Percentiles rank a stretch among this genome's conserved stretches.
Evolutionary conservation across 2,113 vertebrate genomes (phyloP).

Genomic region (Pterophyllum scalare): DNA sequence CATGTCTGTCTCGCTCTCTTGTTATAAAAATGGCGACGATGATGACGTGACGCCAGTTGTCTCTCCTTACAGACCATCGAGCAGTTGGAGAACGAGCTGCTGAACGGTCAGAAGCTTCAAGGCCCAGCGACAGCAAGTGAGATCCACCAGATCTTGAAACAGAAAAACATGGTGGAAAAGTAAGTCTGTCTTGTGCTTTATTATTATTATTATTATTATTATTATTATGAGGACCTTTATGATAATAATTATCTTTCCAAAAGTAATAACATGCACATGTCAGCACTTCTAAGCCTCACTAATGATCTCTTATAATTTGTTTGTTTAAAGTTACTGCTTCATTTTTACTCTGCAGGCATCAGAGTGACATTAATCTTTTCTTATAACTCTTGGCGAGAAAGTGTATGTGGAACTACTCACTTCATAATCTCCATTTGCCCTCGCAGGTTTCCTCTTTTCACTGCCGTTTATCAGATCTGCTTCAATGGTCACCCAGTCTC

Average conservation of each 20-base stretch:
- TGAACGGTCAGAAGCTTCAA: constrained; percentile 98
- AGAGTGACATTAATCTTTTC: rapidly evolving
- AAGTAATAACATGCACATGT: neutral
- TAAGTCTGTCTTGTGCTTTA: constrained; percentile 73
- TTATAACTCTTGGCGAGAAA: neutral
- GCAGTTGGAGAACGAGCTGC: constrained; percentile 94
- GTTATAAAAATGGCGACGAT: rapidly evolving
- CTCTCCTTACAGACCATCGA: constrained; percentile 86
- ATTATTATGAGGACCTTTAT: neutral
- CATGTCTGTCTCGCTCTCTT: neutral
- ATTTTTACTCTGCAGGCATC: neutral
- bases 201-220: neutral
- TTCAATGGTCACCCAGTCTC: constrained; percentile 87
- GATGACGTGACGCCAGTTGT: neutral
- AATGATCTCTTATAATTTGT: neutral
- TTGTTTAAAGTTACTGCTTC: neutral
- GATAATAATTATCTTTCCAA: neutral
- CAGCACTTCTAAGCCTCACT: neutral
- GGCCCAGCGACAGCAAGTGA: constrained; percentile 93
- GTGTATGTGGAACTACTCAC: neutral
- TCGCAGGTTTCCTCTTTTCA: constrained; percentile 95
- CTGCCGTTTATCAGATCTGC: constrained; percentile 91
- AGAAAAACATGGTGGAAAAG: constrained; percentile 89
- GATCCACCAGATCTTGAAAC: constrained; percentile 88
- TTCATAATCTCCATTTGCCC: neutral